Base-by-base conservation (phyloP, 2,113 vertebrate species). In the Labrus mixtus region DNA sequence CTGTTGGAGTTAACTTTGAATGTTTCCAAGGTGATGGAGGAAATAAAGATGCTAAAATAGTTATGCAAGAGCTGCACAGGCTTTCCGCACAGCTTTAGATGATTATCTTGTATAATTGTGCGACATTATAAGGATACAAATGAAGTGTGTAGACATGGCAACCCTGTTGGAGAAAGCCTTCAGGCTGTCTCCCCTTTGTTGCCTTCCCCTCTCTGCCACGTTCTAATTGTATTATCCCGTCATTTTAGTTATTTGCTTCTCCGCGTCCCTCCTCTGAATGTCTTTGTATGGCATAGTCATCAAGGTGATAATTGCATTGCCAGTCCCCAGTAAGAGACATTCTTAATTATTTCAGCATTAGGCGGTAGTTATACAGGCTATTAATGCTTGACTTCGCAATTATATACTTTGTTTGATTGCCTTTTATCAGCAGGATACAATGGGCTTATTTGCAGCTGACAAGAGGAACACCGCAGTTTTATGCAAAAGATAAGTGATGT, bases 281-380 rank as follows among this genome's bases (percentile, higher is more conserved):
- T 81, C 87, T 83, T 92, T 93, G 88, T 87, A 87, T 64, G 70
- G 84, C 73, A 58, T 83, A 83, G 76, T 83, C 86, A 91, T 93
- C 89, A 92, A 92, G 88, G 89, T 90, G 87, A 91, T 93, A 92
- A 93, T 92, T 93, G 89, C 89, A 81, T 92, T 87, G 82, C 87
- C 83, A 85, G 81, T 88, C 79, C 87, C 84, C 89, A 84, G 87
- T 89, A 90, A 90, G 85, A 93, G 89, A 92, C 91, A 84, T 87
- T 90, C 85, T 93, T 93, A 91, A 93, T 93, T 93, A 85, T 90
- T 92, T 90, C 88, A 86, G 81, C 84, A 91, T 90, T 85, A 89
- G 87, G 86, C 69, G 81, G 86, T 83, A 86, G 90, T 92, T 93
- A 90, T 89, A 87, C 85, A 91, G 90, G 88, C 91, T 88, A 90